These are phyloP conservation scores for Hydractinia symbiolongicarpus DNA, from an alignment of 30 jellyfish, hydroid and myxozoan genomes.

Conservation along the genomic window DNA sequence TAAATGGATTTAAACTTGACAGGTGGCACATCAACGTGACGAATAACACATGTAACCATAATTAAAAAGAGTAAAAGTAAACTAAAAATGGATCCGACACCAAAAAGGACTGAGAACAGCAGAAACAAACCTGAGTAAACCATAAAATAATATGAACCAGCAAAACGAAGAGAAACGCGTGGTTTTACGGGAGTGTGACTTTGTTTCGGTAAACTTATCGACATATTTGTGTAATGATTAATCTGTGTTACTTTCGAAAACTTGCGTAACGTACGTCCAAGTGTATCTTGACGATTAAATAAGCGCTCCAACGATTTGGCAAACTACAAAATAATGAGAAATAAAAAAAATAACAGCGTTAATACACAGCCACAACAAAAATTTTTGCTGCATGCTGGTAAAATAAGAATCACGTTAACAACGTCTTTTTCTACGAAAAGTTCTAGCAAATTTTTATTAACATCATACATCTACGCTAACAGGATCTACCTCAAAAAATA, in stretches of 20 bases:
- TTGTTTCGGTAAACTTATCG: slow-evolving; percentile 38
- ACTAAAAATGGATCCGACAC: background rate
- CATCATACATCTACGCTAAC: background rate
- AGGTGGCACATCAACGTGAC: slow-evolving; percentile 17
- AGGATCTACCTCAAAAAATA: no score
- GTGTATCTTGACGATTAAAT: slow-evolving; percentile 50
- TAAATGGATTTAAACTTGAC: no score
- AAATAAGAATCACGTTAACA: background rate
- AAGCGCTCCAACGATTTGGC: slow-evolving; percentile 17
- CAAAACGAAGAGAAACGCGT: slow-evolving; percentile 60
- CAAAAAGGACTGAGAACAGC: slow-evolving; percentile 41
- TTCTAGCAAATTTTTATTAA: background rate
- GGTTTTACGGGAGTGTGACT: slow-evolving; percentile 29
- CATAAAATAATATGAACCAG: slow-evolving; percentile 61
- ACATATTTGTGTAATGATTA: slow-evolving; percentile 13
- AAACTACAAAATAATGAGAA: slow-evolving; percentile 27
- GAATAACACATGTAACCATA: background rate
- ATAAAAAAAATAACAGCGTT: background rate
- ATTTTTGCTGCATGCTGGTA: background rate
- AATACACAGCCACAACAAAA: background rate
- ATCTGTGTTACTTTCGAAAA: slow-evolving; percentile 41
- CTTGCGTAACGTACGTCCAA: slow-evolving; percentile 43
- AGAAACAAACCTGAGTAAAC: slow-evolving; percentile 53
- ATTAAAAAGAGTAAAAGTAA: background rate
- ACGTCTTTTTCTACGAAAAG: background rate